Evolutionary conservation across 2,113 vertebrate species (phyloP).

Genomic region (Penelope pileata): DNA sequence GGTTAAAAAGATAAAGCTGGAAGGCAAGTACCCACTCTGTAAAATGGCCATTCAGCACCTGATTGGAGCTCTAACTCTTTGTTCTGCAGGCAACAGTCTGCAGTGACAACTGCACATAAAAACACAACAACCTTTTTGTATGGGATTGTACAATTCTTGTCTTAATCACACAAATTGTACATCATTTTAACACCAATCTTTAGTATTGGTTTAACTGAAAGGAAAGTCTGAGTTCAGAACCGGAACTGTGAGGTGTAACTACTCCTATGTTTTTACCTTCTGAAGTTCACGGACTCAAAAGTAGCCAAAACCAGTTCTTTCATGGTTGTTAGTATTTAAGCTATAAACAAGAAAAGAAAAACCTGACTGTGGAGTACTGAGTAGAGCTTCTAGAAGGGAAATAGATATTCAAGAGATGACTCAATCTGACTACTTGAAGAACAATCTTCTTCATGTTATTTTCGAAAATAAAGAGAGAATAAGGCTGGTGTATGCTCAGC

Average conservation of each 20-base stretch:
- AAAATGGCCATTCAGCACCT: background rate
- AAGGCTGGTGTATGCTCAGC: background rate
- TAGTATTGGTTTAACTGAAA: background rate
- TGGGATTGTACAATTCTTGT: background rate
- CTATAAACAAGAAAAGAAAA: background rate
- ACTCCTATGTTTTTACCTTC: background rate
- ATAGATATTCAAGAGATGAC: background rate
- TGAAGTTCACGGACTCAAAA: background rate
- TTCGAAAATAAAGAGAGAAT: background rate
- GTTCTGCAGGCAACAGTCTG: background rate
- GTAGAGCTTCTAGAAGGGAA: background rate
- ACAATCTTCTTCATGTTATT: background rate
- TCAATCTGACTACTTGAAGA: background rate
- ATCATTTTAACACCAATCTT: background rate
- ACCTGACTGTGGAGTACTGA: background rate
- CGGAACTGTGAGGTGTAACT: background rate
- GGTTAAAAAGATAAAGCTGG: slow-evolving; percentile 26
- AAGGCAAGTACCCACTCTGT: background rate
- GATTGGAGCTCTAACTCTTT: background rate
- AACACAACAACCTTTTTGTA: background rate
- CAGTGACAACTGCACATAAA: background rate
- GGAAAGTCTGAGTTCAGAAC: background rate
- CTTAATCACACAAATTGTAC: background rate
- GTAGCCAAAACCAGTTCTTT: background rate
- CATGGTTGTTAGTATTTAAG: background rate